Evolutionary conservation across 2,888 invertebrate species (phyloP), one percentile per base, ranked within the genome.

Genomic region (Liposcelis brunnea): DNA sequence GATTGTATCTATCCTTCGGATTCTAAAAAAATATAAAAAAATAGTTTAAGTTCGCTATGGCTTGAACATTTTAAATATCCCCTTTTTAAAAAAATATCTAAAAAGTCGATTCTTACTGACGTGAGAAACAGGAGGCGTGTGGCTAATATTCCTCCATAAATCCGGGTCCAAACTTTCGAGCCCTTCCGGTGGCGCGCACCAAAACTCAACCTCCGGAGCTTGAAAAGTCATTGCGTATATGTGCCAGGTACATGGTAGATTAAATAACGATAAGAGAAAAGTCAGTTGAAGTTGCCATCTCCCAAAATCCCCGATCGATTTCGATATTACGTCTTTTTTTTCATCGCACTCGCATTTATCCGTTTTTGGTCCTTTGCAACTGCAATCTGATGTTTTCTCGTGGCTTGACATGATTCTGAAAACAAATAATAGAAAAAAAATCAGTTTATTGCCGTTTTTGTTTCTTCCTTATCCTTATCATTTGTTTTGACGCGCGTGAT

Each of bases 181-280:
- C 50, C 70, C 67, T 1, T 64, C 61, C 1, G 81, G 79, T 45
- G 70, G 62, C 46, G 71, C 68, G 58, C 83, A 84, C 81, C 81
- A 81, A 55, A 72, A 76, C 37, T 74, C 70, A 50, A 73, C 69
- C 49, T 71, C 68, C 53, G 72, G 72, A 43, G 77, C 76, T 59
- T 77, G 78, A 61, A 83, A 83, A 1, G 80, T 78, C 33, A 80
- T 75, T 44, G 77, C 71, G 60, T 78, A 79, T 56, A 83, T 83
- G 62, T 82, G 83, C 67, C 80, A 82, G 35, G 82, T 83, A 62
- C 81, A 81, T 2, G 82, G 82, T 54, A 83, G 72, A 56, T 82
- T 82, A 65, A 81, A 77, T 38, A 83, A 65, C 2, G 82, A 78
- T 50, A 83, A 63, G 37, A 82, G 64, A 56, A 82, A 75, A 2